Evolutionary conservation across 1,140 invertebrate genomes (phyloP).

Genomic region (Lineus longissimus): DNA sequence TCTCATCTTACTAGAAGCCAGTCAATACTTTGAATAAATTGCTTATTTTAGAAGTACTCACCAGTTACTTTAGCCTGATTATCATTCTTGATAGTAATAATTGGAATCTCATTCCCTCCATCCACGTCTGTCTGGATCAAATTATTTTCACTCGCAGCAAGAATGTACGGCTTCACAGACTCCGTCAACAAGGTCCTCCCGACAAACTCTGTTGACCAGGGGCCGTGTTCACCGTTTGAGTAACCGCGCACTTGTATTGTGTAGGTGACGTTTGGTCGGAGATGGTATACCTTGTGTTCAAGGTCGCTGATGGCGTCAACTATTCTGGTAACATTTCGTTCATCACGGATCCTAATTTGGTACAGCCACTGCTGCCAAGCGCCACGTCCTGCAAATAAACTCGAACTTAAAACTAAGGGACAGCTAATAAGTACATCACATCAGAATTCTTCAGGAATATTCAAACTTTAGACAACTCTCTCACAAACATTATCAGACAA

Average conservation of each 20-base stretch:
- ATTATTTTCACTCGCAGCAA: conserved; percentile 2
- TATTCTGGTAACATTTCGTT: conserved; percentile 1
- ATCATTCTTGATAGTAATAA: background rate
- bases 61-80: background rate
- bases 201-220: conserved; percentile 68
- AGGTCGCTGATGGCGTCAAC: conserved; percentile 5
- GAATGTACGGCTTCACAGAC: background rate
- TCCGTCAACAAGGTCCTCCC: conserved; percentile 30
- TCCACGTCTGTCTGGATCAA: background rate
- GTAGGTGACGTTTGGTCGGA: conserved; percentile 73
- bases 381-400: conserved; percentile 48
- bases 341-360: conserved; percentile 62
- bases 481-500: too few relatives aligned
- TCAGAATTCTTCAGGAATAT: too few relatives aligned
- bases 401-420: too few relatives aligned
- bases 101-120: conserved; percentile 6
- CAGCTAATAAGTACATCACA: too few relatives aligned
- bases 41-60: too few relatives aligned
- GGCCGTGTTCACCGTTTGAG: conserved; percentile 68
- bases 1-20: too few relatives aligned
- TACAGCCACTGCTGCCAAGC: conserved; percentile 84
- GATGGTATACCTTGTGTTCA: conserved; percentile 61
- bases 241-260: conserved; percentile 73
- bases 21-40: too few relatives aligned
- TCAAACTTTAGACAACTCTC: too few relatives aligned